phyloP scores from a whole-genome alignment of 2,888 invertebrate species.

The Drosophila fungiperda region DNA sequence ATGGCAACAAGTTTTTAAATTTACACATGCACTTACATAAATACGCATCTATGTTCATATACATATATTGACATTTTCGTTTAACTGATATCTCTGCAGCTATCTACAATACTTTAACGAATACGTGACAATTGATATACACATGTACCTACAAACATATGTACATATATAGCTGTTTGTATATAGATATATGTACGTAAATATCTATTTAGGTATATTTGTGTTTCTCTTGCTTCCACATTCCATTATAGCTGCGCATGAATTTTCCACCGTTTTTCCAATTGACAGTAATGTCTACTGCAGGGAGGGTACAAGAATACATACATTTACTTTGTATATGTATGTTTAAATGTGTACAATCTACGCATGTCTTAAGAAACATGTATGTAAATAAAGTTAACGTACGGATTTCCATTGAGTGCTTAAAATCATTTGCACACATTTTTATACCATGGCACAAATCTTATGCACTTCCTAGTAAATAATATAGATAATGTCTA shows the following conservation, averaged over 20 bases:
- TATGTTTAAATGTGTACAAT: constrained; percentile 1
- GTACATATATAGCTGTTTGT: background rate
- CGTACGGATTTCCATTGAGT: background rate
- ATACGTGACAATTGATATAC: constrained; percentile 1
- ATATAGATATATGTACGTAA: background rate
- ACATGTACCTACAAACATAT: constrained; percentile 1
- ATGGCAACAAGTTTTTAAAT: background rate
- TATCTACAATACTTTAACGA: background rate
- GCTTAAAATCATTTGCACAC: background rate
- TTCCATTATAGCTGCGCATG: constrained; percentile 62
- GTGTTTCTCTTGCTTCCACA: constrained; percentile 41
- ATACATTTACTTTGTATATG: constrained; percentile 11
- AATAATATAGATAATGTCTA: background rate
- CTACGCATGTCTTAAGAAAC: background rate
- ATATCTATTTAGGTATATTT: constrained; percentile 1
- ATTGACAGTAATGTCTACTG: constrained; percentile 34
- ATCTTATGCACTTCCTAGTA: background rate
- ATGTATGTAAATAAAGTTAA: constrained; percentile 4
- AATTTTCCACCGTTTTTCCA: constrained; percentile 56
- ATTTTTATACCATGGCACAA: background rate
- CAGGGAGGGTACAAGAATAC: constrained; percentile 17
- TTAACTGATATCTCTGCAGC: background rate
- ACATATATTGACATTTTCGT: background rate
- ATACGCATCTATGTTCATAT: background rate
- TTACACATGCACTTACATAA: background rate